phyloP scores from a whole-genome alignment of 2,113 vertebrate species.

The Capreolus pygargus region DNA sequence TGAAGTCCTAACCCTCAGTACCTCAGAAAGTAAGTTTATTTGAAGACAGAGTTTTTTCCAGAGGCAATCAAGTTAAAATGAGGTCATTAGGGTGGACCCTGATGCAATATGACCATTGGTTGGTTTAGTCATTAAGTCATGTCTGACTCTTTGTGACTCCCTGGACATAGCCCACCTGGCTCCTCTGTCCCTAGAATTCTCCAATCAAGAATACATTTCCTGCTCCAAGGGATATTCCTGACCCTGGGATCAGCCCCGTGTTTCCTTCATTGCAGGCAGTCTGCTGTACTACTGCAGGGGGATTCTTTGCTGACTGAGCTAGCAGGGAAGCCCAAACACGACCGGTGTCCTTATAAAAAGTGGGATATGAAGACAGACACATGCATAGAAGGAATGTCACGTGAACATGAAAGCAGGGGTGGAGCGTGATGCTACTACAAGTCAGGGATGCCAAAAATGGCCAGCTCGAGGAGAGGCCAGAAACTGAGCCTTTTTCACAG shows the following conservation, averaged over 20 bases:
- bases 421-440: background rate
- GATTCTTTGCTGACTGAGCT: background rate
- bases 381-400: accelerated
- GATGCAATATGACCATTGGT: background rate
- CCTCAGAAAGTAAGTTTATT: background rate
- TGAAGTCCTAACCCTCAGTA: background rate
- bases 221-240: background rate
- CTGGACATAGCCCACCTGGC: background rate
- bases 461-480: background rate
- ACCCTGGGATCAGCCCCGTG: background rate
- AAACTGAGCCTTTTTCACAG: background rate
- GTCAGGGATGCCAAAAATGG: background rate
- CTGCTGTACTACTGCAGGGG: background rate
- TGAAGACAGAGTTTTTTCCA: background rate
- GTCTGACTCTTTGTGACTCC: background rate
- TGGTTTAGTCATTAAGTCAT: background rate
- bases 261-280: background rate
- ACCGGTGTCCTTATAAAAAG: background rate
- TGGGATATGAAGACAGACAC: background rate
- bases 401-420: background rate
- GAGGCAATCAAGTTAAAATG: background rate
- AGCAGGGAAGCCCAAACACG: background rate
- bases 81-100: background rate
- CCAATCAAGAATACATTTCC: background rate
- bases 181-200: background rate